These are phyloP conservation scores for Callocephalon fimbriatum DNA, from an alignment of 2,113 vertebrate genomes.

Conservation along the genomic window DNA sequence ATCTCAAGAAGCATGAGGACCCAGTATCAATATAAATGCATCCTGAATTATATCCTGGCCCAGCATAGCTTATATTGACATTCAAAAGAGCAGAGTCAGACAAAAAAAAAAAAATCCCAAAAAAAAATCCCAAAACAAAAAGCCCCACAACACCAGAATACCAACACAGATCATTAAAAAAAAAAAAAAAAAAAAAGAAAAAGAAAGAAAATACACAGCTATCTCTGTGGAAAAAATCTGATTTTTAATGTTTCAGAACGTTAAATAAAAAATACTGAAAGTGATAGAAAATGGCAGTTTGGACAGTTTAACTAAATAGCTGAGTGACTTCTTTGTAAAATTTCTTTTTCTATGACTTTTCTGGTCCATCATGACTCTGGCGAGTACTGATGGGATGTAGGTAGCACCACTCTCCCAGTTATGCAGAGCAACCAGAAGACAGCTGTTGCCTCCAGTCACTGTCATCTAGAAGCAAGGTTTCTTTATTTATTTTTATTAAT, in stretches of 20 bases:
- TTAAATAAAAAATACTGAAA: neutral
- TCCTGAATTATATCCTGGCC: neutral
- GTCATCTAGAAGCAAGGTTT: neutral
- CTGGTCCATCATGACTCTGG: neutral
- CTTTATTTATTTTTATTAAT: neutral
- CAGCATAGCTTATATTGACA: neutral
- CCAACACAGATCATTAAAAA: fast-evolving
- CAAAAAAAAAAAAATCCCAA: neutral
- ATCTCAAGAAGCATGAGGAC: neutral
- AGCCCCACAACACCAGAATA: neutral
- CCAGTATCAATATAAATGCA: neutral
- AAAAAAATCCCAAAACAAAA: fast-evolving
- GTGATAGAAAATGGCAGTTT: neutral
- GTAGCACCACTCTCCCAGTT: neutral
- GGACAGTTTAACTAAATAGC: neutral
- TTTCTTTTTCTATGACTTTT: neutral
- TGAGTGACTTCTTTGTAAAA: neutral
- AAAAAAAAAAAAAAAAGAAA: neutral
- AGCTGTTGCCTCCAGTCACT: fast-evolving
- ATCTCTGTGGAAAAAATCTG: fast-evolving
- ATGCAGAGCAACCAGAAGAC: neutral
- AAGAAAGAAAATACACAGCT: neutral
- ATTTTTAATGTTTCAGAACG: neutral
- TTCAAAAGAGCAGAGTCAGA: neutral
- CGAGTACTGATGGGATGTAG: neutral